A percentile compares a stretch with the other conserved stretches of the same genome.
These are phyloP conservation scores for Orchesella cincta DNA, from an alignment of 1,140 invertebrate genomes.

Conservation along the genomic window DNA sequence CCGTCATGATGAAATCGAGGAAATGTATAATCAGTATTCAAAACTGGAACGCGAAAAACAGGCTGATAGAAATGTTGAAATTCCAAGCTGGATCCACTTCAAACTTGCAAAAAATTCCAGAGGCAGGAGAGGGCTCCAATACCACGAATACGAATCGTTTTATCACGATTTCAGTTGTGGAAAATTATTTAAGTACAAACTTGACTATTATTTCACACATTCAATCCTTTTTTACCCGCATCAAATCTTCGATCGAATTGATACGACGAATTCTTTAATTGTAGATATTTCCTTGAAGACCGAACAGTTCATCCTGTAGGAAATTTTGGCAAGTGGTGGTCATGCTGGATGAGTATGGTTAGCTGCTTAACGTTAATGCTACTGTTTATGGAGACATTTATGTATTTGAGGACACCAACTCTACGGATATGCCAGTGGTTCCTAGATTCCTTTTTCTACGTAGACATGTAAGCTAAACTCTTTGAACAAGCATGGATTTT, in stretches of 20 bases:
- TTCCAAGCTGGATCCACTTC: conserved; percentile 27
- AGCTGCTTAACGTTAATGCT: conserved; percentile 21
- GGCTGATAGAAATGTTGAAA: not conserved
- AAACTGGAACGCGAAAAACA: not conserved
- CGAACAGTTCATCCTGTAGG: conserved; percentile 43
- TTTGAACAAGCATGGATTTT: too few relatives aligned
- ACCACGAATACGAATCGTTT: not conserved
- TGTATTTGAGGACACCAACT: not conserved
- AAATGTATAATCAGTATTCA: conserved; percentile 1
- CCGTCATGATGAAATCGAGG: conserved; percentile 6
- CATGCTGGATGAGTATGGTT: conserved; percentile 27
- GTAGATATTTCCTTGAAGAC: not conserved
- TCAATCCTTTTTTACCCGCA: not conserved
- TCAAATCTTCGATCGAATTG: too few relatives aligned
- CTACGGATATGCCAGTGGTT: not conserved
- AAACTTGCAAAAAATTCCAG: not conserved
- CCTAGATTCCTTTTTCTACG: conserved; percentile 13
- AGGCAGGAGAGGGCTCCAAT: not conserved
- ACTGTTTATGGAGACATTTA: conserved; percentile 22
- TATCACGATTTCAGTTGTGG: not conserved
- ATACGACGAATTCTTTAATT: too few relatives aligned
- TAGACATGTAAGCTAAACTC: conserved; percentile 27
- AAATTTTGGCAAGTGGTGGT: conserved; percentile 40
- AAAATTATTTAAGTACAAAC: conserved; percentile 6
- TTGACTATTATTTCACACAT: too few relatives aligned